Evolutionary conservation across 2,888 invertebrate species (phyloP), one percentile per base, ranked within the genome.

Genomic region (Drosophila gaucha): DNA sequence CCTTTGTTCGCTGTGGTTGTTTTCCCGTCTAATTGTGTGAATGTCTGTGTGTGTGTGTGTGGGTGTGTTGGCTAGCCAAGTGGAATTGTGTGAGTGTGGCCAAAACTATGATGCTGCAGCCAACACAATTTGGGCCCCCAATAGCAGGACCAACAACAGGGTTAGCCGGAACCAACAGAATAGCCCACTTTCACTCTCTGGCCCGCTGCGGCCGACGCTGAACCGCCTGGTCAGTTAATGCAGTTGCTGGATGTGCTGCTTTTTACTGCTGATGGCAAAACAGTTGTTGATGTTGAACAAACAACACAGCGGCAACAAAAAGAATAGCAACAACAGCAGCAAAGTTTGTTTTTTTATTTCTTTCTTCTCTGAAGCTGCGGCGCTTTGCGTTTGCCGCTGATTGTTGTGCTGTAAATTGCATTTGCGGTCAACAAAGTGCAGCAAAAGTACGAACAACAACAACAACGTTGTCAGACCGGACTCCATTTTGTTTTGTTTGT

Each of bases 381-480:
- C 65, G 36, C 54, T 74, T 58, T 80, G 79, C 76, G 72, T 74
- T 75, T 67, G 58, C 78, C 74, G 66, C 74, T 74, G 89, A 83
- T 86, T 86, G 82, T 86, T 80, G 67, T 70, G 68, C 74, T 84
- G 79, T 89, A 80, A 88, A 87, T 89, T 87, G 89, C 89, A 86
- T 88, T 87, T 89, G 88, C 69, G 88, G 88, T 77, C 74, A 70
- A 74, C 72, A 72, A 74, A 74, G 68, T 67, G 74, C 57, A 67
- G 16, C 57, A 66, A 54, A 31, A 50, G 24, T 33, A 50, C 6
- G 44, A 26, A 31, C 36, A 64, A 36, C 52, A 49, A 39, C 26
- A 36, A 33, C 31, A 49, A 36, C 36, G 24, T 49, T 65, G 50
- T 49, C 20, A 52, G 52, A 24, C 51, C 14, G 10, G 49, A 33